Base-by-base conservation (phyloP, 2,797 vertebrate genomes). In the Meriones psammophilus region DNA sequence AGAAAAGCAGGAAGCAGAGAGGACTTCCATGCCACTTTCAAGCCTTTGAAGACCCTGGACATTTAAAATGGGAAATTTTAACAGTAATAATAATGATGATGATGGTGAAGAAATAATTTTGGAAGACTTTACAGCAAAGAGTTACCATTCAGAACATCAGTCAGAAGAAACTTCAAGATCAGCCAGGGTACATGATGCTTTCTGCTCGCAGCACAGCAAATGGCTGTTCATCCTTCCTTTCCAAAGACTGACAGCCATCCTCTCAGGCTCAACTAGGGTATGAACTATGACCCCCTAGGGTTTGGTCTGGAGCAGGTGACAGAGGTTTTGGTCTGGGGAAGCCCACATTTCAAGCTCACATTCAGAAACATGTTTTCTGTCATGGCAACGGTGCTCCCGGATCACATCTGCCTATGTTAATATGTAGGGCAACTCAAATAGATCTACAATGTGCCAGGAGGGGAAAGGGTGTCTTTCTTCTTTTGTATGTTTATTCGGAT, bases 51-150 rank as follows among this genome's bases (percentile, higher is more conserved):
- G 66, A 64, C 3, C 8, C 42, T 89, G 71, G 18, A 91, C 18
- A 87, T 66, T 88, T 39, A 89, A 97, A 96, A 91, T 36, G 79
- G 39, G 20, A 91, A 84, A 62, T 89, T 71, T 15, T 17, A 50
- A 33, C 46, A 46, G 33, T 24, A 17, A 84, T 2, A 14, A 26
- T 36, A 1, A 36, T 24, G 5, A 78, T 22, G 17, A 56, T 22
- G 46, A 78, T 12, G 30, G 56, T 13, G 3, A 83, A 50, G 50
- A 89, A 92, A 94, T 88, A 17, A 28, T 88, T 95, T 97, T 71
- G 77, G 74, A 74, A 96, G 87, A 94, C 66, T 78, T 97, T 92
- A 96, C 68, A 84, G 69, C 8, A 88, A 95, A 95, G 42, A 85
- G 91, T 91, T 58, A 84, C 92, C 18, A 87, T 60, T 50, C 69